Base-by-base conservation (phyloP, 2,888 invertebrate genomes). In the Epiblema foenella region DNA sequence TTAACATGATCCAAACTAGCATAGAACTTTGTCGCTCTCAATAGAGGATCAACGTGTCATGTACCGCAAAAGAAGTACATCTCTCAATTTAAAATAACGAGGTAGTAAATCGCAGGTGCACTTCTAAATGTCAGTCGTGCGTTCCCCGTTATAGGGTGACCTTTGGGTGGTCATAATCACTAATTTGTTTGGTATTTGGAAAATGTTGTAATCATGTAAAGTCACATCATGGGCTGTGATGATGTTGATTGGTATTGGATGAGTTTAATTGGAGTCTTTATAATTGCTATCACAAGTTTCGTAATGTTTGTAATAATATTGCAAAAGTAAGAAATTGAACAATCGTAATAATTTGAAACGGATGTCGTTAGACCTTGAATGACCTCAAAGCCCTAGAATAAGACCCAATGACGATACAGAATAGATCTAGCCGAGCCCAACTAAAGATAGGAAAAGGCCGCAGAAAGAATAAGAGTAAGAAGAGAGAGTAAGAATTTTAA, bases 91-190 rank as follows among this genome's bases (percentile, higher is more conserved):
- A 66, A 37, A 39, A 20, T 52, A 65, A 70, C 65, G 54, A 65
- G 65, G 65, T 33, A 42, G 42, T 49, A 37, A 58, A 49, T 63
- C 20, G 57, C 2, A 18, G 54, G 7, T 46, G 24, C 37, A 39
- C n/a, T 75, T 76, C 73, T 62, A 84, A 85, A 84, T 85, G 82
- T 79, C 80, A 85, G 77, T 82, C 78, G 79, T 82, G 79, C 77
- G 73, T 76, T 77, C 76, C 75, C 49, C 78, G 79, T 84, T 82
- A 82, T 76, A 42, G 24, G 33, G 5, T 70, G 65, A 70, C 70
- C 65, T 70, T 69, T 66, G 29, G 12, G 18, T 83, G 78, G 77
- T 76, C 74, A 69, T 67, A 78, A 76, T 67, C 76, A 69, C 74
- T 74, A 73, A 73, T 75, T 75, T 74, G 75, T 75, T 73, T 65